phyloP scores from a whole-genome alignment of 2,797 vertebrate genomes.

The Tinamus major region DNA sequence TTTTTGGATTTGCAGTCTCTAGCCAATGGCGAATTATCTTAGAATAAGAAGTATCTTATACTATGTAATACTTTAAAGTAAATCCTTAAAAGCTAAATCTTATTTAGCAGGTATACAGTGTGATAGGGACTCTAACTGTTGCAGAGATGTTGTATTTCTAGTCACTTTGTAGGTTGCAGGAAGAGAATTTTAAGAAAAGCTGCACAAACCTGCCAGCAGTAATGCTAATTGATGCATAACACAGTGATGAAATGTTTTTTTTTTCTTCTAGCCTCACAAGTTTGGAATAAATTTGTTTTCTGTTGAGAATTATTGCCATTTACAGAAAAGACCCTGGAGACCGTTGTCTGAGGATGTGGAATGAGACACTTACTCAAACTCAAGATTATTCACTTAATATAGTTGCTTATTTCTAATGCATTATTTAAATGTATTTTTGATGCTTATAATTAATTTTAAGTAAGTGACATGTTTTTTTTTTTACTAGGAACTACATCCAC shows the following conservation, averaged over 20 bases:
- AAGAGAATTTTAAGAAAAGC: not conserved
- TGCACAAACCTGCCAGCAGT: not conserved
- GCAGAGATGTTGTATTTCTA: not conserved
- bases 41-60: too few relatives aligned
- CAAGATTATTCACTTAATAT: not conserved
- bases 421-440: not conserved
- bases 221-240: not conserved
- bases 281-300: not conserved
- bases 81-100: not conserved
- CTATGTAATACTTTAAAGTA: too few relatives aligned
- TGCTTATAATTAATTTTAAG: not conserved
- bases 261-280: not conserved
- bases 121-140: not conserved
- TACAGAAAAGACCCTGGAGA: not conserved
- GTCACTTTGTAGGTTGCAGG: not conserved
- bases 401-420: conserved; percentile 44
- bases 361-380: conserved; percentile 7
- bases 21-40: not conserved
- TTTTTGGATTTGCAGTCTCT: not conserved
- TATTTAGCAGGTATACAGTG: not conserved
- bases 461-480: not conserved
- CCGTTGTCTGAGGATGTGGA: not conserved
- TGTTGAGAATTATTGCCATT: not conserved
- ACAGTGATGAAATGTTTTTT: not conserved
- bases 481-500: not conserved